Percentiles rank a stretch among this genome's conserved stretches.
These are phyloP conservation scores for Paedocypris sp. DNA, from an alignment of 2,113 vertebrate species.

Conservation along the genomic window DNA sequence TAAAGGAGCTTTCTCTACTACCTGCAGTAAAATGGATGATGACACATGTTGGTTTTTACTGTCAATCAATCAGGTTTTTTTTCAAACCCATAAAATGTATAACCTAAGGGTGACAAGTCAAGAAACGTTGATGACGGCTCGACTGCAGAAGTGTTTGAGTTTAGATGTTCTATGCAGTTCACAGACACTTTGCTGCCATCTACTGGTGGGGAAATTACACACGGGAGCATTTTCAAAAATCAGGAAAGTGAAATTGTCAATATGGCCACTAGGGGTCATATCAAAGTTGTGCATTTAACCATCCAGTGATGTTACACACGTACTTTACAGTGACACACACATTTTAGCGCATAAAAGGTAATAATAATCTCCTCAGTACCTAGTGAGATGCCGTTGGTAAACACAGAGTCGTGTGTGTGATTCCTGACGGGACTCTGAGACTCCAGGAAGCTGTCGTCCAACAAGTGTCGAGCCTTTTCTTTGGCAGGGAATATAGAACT, in stretches of 20 bases:
- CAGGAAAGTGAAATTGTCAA: too few species aligned
- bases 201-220: not conserved
- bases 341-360: not conserved
- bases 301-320: too few species aligned
- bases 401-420: conserved; percentile 47
- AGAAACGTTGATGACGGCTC: too few species aligned
- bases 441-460: conserved; percentile 94
- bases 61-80: too few species aligned
- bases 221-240: not conserved
- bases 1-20: conserved; percentile 93
- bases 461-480: conserved; percentile 81
- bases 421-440: conserved; percentile 73
- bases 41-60: too few species aligned
- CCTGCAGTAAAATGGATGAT: too few species aligned
- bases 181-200: not conserved
- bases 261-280: too few species aligned
- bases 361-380: conserved; percentile 52
- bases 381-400: conserved; percentile 76
- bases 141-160: too few species aligned
- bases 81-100: too few species aligned
- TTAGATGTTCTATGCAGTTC: too few species aligned
- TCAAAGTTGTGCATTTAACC: too few species aligned
- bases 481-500: conserved; percentile 80
- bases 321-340: not conserved
- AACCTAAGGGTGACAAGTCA: too few species aligned